These are phyloP conservation scores for Chinchilla lanigera DNA, from an alignment of 2,113 vertebrate genomes.

Conservation along the genomic window DNA sequence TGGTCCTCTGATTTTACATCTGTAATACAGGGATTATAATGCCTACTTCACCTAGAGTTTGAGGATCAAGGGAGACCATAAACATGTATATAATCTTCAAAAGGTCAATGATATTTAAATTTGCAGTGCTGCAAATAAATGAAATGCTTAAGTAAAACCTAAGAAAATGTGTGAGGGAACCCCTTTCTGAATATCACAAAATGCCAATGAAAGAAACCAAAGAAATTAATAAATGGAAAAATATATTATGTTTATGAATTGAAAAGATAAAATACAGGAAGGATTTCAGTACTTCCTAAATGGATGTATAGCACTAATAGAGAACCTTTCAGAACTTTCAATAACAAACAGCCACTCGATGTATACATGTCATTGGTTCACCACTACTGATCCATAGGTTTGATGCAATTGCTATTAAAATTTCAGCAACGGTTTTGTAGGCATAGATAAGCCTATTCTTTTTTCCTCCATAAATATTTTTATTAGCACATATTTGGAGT, in stretches of 20 bases:
- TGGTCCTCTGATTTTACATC: background rate
- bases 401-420: background rate
- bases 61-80: background rate
- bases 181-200: background rate
- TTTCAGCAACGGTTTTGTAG: background rate
- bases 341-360: no score
- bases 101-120: slow-evolving; percentile 42
- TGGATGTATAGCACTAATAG: background rate
- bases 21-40: background rate
- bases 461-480: no score
- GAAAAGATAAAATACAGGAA: background rate
- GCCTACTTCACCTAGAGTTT: background rate
- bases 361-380: no score
- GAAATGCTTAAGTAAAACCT: background rate
- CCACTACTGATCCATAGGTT: background rate
- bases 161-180: background rate
- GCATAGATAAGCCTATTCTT: background rate
- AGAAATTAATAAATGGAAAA: no score
- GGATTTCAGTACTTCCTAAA: background rate
- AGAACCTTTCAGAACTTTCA: no score
- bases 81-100: slow-evolving; percentile 20
- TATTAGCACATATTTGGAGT: no score
- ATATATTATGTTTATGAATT: no score
- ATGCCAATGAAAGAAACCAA: background rate
- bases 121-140: background rate